These are phyloP conservation scores for Phortica magna DNA, from an alignment of 2,888 invertebrate species.

Conservation along the genomic window DNA sequence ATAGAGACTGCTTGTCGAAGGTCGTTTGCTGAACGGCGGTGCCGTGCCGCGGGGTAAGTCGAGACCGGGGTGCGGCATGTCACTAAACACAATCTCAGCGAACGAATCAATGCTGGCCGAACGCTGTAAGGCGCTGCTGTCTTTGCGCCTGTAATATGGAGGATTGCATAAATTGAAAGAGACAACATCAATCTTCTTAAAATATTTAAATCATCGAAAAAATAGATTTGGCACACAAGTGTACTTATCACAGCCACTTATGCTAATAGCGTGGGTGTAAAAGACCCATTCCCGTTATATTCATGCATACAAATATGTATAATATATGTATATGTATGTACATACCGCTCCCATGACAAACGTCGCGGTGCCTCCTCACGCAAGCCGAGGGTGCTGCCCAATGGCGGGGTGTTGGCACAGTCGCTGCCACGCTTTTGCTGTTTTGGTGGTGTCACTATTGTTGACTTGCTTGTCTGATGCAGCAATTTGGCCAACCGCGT, in stretches of 20 bases:
- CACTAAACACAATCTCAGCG: slow-evolving; percentile 85
- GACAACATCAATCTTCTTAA: slow-evolving; percentile 8
- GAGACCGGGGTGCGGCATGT: slow-evolving; percentile 76
- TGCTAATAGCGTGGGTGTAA: neutral
- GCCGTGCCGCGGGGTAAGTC: slow-evolving; percentile 71
- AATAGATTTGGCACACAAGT: neutral
- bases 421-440: slow-evolving; percentile 42
- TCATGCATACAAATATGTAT: neutral
- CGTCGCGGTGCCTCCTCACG: slow-evolving; percentile 79
- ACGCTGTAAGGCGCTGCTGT: slow-evolving; percentile 80
- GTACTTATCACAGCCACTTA: neutral
- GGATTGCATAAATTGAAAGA: neutral
- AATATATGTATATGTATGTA: neutral
- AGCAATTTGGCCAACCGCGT: slow-evolving; percentile 73
- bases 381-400: slow-evolving; percentile 60
- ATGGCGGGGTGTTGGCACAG: slow-evolving; percentile 13
- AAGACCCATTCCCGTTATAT: neutral
- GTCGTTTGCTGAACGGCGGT: slow-evolving; percentile 76
- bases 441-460: slow-evolving; percentile 51
- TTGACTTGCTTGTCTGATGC: slow-evolving; percentile 67
- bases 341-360: slow-evolving; percentile 81
- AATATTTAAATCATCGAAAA: neutral
- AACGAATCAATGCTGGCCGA: slow-evolving; percentile 90
- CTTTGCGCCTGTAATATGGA: slow-evolving; percentile 66
- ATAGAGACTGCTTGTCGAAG: slow-evolving; percentile 75